These are phyloP conservation scores for Aldrovandia affinis DNA, from an alignment of 2,797 vertebrate genomes.

Conservation along the genomic window DNA sequence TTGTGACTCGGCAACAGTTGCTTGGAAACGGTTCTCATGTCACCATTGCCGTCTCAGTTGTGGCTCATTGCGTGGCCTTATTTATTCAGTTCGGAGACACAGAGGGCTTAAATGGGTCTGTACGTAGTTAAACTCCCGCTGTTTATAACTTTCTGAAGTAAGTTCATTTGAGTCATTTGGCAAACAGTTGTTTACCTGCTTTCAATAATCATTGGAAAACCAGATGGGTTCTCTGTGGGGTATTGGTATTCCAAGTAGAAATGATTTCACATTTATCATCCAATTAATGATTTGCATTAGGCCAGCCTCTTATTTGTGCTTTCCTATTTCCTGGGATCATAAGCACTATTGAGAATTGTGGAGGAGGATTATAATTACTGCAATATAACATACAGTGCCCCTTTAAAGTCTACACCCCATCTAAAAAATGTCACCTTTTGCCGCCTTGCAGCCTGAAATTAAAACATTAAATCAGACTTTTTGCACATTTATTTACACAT, in stretches of 20 bases:
- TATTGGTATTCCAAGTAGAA: constrained; percentile 55
- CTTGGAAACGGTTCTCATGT: constrained; percentile 59
- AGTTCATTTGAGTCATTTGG: constrained; percentile 60
- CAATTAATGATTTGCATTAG: constrained; percentile 51
- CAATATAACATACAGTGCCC: constrained; percentile 20
- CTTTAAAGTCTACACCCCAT: too few relatives aligned
- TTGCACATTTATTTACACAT: too few relatives aligned
- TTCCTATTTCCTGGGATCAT: constrained; percentile 9
- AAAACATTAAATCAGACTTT: too few relatives aligned
- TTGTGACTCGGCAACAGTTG: constrained; percentile 54
- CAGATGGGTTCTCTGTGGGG: constrained; percentile 59
- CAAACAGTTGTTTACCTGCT: constrained; percentile 60
- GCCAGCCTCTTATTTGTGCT: constrained; percentile 19
- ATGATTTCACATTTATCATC: constrained; percentile 56
- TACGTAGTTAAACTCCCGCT: constrained; percentile 41
- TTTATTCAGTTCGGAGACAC: constrained; percentile 52
- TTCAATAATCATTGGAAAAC: constrained; percentile 45
- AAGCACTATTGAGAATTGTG: not conserved
- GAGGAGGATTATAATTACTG: constrained; percentile 12
- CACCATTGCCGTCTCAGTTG: constrained; percentile 37
- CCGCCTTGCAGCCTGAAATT: too few relatives aligned
- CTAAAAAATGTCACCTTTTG: too few relatives aligned
- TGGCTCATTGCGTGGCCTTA: constrained; percentile 38
- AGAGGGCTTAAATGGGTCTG: constrained; percentile 50
- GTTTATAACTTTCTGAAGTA: constrained; percentile 40